Conservation (phyloP, 2,888 invertebrate species). For the Brachynemurus nebulosus region DNA sequence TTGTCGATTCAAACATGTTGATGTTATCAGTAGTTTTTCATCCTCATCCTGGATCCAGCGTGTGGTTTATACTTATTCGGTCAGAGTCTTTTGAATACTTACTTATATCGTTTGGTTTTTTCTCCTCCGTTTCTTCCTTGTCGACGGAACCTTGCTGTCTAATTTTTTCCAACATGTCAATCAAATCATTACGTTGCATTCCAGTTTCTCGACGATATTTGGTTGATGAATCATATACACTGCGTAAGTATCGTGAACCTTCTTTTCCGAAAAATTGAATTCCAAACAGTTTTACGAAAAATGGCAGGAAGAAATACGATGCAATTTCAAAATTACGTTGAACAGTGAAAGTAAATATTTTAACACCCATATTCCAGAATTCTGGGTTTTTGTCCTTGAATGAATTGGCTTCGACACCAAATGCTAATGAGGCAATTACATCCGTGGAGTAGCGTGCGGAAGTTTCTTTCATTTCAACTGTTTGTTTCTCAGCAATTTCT, state of each 20-base stretch:
- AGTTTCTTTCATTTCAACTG: constrained; percentile 21
- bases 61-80: too few species aligned
- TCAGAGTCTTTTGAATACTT: too few species aligned
- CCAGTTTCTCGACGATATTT: constrained; percentile 29
- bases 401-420: constrained; percentile 33
- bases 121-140: too few species aligned
- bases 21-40: too few species aligned
- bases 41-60: too few species aligned
- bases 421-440: constrained; percentile 35
- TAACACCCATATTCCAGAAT: constrained; percentile 30
- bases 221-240: constrained; percentile 31
- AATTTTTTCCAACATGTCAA: constrained; percentile 38
- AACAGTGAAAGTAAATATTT: constrained; percentile 28
- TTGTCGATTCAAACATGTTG: too few species aligned
- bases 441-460: constrained; percentile 27
- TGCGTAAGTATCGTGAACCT: constrained; percentile 27
- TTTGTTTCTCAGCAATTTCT: too few species aligned
- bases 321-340: constrained; percentile 28
- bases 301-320: constrained; percentile 32
- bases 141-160: too few species aligned
- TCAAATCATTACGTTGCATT: constrained; percentile 29
- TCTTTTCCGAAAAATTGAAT: constrained; percentile 29
- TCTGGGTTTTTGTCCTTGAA: constrained; percentile 27
- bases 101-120: too few species aligned
- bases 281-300: constrained; percentile 25